phyloP scores from a whole-genome alignment of 2,113 vertebrate species.

The Eretmodus cyanostictus region DNA sequence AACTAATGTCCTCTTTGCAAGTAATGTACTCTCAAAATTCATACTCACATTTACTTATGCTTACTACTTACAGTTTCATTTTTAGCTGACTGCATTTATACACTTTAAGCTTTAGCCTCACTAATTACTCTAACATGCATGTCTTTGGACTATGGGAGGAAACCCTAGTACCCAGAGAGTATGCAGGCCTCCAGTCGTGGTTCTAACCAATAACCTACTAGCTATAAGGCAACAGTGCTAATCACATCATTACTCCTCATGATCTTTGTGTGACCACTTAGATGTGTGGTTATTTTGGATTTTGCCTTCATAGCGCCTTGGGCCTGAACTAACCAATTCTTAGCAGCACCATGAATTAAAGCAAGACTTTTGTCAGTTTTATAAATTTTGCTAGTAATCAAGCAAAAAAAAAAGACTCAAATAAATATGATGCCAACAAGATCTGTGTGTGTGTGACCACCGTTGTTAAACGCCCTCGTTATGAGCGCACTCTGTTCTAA shows the following conservation, averaged over 20 bases:
- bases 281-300: background rate
- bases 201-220: background rate
- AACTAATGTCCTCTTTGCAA: background rate
- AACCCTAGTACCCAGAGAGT: background rate
- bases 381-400: background rate
- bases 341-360: background rate
- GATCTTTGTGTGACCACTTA: background rate
- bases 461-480: conserved; percentile 54
- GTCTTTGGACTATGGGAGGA: background rate
- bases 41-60: background rate
- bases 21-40: background rate
- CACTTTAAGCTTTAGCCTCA: background rate
- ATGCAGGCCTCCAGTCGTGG: background rate
- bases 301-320: background rate
- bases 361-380: background rate
- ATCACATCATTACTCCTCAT: background rate
- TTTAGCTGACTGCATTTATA: background rate
- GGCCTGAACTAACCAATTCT: background rate
- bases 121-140: background rate
- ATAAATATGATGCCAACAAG: background rate
- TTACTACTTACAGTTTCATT: background rate
- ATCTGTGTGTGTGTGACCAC: conserved; percentile 15
- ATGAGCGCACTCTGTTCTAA: conserved; percentile 70
- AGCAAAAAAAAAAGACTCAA: background rate
- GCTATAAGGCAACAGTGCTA: background rate